Evolutionary conservation across 2,113 vertebrate species (phyloP), one percentile per base, ranked within the genome.

Genomic region (Gopherus flavomarginatus): DNA sequence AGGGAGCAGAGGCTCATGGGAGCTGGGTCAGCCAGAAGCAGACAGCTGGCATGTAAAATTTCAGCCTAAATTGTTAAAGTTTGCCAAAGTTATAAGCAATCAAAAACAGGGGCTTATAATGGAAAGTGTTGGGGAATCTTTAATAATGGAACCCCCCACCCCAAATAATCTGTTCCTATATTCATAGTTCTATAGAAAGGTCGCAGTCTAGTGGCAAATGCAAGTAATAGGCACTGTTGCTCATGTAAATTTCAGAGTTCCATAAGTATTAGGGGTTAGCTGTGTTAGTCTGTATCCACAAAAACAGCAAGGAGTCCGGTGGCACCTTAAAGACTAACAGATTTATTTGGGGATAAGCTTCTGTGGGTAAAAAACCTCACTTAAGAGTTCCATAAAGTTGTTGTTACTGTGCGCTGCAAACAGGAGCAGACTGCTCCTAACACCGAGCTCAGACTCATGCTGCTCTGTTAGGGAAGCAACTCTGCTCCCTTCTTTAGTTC

Each of bases 361-460:
- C 4, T 13, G 4, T 50, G 50, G 50, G 13, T 50, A 50, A 50
- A 50, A 49, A 50, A 13, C 49, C 49, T 50, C 49, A 14, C 49
- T 50, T 50, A 50, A 50, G 49, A n/a, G 35, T 69, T n/a, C 65
- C 17, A 38, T 69, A 69, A 62, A 62, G 29, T 9, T 35, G 62
- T 65, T 65, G 62, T 65, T 59, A 12, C 57, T 35, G 8, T 35
- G 62, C 13, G 1, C 62, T 69, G 65, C 65, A 69, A 35, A 16
- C 31, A 35, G 62, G 16, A 8, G 65, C 31, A 17, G 17, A 17
- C 2, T 0, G 35, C 8, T 3, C 35, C 65, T 21, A 21, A 21
- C 35, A 35, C 35, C 9, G 16, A 38, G 65, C 35, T 21, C 35
- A n/a, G 17, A n/a, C 16, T 8, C 16, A 8, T 21, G 65, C 35